These are phyloP conservation scores for Ceryle rudis DNA, from an alignment of 2,797 vertebrate species.

Conservation along the genomic window DNA sequence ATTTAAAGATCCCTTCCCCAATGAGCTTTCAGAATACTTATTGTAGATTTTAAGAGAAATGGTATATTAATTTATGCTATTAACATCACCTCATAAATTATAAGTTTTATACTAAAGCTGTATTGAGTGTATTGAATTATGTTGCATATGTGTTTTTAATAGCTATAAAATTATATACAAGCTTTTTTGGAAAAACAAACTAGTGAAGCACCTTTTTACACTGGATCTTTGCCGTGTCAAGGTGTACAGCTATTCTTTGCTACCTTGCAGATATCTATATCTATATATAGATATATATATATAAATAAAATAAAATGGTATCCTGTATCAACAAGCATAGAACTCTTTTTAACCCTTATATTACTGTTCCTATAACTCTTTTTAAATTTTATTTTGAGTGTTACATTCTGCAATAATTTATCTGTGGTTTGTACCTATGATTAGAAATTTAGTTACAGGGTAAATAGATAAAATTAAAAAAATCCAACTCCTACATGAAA, in stretches of 20 bases:
- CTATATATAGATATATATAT: constrained; percentile 72
- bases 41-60: constrained; percentile 88
- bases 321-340: constrained; percentile 79
- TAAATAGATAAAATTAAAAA: constrained; percentile 78
- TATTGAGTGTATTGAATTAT: constrained; percentile 88
- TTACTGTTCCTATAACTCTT: constrained; percentile 74
- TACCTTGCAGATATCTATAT: constrained; percentile 85
- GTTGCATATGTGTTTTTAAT: constrained; percentile 88
- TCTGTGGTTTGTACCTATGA: constrained; percentile 82
- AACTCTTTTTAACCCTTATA: constrained; percentile 78
- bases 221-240: constrained; percentile 85
- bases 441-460: constrained; percentile 84
- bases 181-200: constrained; percentile 80
- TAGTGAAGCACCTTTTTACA: constrained; percentile 85
- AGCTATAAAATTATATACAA: constrained; percentile 86
- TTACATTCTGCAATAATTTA: constrained; percentile 79
- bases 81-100: constrained; percentile 90
- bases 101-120: constrained; percentile 89
- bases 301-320: constrained; percentile 79
- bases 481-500: constrained; percentile 55
- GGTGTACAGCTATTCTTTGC: constrained; percentile 85
- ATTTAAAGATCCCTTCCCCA: constrained; percentile 83
- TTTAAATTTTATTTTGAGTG: constrained; percentile 67
- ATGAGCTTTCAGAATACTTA: constrained; percentile 85
- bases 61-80: constrained; percentile 90